Percentiles rank a stretch among this genome's conserved stretches.
Evolutionary conservation across 2,113 vertebrate species (phyloP).

Genomic region (Genyomyrus donnyi): DNA sequence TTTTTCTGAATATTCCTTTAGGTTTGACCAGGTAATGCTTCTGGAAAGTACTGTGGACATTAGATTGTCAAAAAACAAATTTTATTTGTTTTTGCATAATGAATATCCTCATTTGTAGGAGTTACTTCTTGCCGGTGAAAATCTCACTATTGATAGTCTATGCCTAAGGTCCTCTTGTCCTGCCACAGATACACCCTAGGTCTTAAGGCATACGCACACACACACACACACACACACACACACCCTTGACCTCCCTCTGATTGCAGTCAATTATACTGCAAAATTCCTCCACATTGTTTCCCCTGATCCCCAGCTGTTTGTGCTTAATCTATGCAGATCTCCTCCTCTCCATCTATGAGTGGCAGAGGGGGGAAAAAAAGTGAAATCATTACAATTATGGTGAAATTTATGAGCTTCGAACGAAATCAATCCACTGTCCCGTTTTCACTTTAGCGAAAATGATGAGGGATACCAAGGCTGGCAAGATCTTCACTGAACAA

Average conservation of each 20-base stretch:
- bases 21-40: background rate
- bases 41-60: background rate
- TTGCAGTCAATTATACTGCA: conserved; percentile 99
- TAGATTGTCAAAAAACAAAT: background rate
- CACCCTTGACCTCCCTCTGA: conserved; percentile 77
- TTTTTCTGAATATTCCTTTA: background rate
- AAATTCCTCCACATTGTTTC: conserved; percentile 99
- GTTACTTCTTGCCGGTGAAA: conserved; percentile 59
- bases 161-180: conserved; percentile 42
- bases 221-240: background rate
- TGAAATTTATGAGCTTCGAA: conserved; percentile 56
- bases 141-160: conserved; percentile 68
- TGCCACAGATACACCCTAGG: conserved; percentile 25
- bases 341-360: conserved; percentile 86
- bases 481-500: conserved; percentile 36
- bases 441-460: conserved; percentile 40
- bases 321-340: conserved; percentile 99
- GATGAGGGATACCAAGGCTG: conserved; percentile 8
- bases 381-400: conserved; percentile 30
- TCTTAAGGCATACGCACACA: conserved; percentile 48
- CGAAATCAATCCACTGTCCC: conserved; percentile 44
- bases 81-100: conserved; percentile 39
- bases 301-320: conserved; percentile 99
- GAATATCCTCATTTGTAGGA: conserved; percentile 47
- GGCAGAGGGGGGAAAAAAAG: conserved; percentile 32